Evolutionary conservation across 2,797 vertebrate genomes (phyloP).

Genomic region (Microchirus variegatus): DNA sequence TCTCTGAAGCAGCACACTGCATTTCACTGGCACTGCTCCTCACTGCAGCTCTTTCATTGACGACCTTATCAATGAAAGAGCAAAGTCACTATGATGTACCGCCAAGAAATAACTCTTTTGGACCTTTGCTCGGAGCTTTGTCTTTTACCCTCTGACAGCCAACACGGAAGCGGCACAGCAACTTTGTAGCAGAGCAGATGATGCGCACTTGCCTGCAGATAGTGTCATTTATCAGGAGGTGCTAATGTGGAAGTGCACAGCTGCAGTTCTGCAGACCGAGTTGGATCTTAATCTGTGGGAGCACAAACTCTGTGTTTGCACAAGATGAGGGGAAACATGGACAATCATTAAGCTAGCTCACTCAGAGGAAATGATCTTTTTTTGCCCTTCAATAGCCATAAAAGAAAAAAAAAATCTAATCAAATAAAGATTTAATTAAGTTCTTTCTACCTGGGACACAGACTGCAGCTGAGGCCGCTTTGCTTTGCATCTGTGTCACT

Average conservation of each 20-base stretch:
- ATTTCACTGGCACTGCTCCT: conserved; percentile 50
- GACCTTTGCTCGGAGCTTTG: conserved; percentile 4
- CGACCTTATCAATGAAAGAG: conserved; percentile 80
- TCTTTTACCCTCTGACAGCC: conserved; percentile 20
- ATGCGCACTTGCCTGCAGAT: conserved; percentile 39
- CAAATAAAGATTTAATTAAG: conserved; percentile 36
- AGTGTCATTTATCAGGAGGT: conserved; percentile 49
- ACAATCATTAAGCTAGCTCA: conserved; percentile 1
- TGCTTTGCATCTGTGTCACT: conserved; percentile 44
- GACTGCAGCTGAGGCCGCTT: conserved; percentile 48
- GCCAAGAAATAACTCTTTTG: conserved; percentile 36
- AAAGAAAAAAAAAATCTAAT: conserved; percentile 13
- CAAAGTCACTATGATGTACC: conserved; percentile 70
- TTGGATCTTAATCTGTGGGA: conserved; percentile 35
- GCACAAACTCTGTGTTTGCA: conserved; percentile 31
- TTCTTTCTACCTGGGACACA: conserved; percentile 39
- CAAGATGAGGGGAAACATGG: conserved; percentile 32
- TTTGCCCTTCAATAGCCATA: conserved; percentile 23
- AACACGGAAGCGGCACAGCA: conserved; percentile 8
- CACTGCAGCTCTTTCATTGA: conserved; percentile 62
- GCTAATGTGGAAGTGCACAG: conserved; percentile 56
- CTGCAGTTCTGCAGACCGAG: conserved; percentile 41
- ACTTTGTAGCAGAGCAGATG: conserved; percentile 40
- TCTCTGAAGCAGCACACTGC: conserved; percentile 57
- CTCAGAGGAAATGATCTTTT: conserved; percentile 32